Percentiles rank a stretch among this genome's conserved stretches.
Evolutionary conservation across 1,140 invertebrate species (phyloP).

Genomic region (Drosophila sproati): DNA sequence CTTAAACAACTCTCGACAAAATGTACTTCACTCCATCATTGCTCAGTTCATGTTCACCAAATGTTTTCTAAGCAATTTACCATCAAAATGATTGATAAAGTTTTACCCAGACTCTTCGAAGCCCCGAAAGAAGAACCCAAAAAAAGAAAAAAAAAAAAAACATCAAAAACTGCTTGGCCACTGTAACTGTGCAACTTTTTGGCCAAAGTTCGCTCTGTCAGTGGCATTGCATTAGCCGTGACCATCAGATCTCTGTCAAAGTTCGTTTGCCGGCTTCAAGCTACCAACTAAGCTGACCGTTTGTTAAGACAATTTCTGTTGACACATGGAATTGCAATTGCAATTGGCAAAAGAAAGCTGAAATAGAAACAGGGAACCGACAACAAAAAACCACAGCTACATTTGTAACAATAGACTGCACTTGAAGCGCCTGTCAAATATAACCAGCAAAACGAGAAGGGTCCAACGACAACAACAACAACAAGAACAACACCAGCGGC

Average conservation of each 20-base stretch:
- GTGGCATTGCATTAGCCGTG: conserved; percentile 59
- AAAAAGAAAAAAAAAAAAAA: conserved; percentile 9
- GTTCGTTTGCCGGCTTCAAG: not conserved
- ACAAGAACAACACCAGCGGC: conserved; percentile 12
- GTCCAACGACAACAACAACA: conserved; percentile 3
- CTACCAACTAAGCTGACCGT: conserved; percentile 37
- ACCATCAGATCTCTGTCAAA: conserved; percentile 47
- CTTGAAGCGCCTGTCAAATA: conserved; percentile 46
- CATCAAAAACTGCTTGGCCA: conserved; percentile 26
- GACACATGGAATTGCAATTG: conserved; percentile 71
- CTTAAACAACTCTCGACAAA: not conserved
- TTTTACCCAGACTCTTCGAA: conserved; percentile 44
- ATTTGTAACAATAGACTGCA: conserved; percentile 45
- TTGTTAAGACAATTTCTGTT: conserved; percentile 75
- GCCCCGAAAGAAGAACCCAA: too few species aligned
- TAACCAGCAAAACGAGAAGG: conserved; percentile 25
- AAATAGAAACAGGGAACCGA: not conserved
- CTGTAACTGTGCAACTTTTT: conserved; percentile 54
- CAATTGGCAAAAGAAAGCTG: conserved; percentile 29
- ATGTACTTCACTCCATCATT: conserved; percentile 24
- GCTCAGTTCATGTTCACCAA: conserved; percentile 53
- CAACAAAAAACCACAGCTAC: conserved; percentile 22
- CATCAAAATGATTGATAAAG: conserved; percentile 84
- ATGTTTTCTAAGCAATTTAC: conserved; percentile 83
- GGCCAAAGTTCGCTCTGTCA: conserved; percentile 36